Conservation (phyloP, 2,888 invertebrate species). For the Melanostoma mellinum region DNA sequence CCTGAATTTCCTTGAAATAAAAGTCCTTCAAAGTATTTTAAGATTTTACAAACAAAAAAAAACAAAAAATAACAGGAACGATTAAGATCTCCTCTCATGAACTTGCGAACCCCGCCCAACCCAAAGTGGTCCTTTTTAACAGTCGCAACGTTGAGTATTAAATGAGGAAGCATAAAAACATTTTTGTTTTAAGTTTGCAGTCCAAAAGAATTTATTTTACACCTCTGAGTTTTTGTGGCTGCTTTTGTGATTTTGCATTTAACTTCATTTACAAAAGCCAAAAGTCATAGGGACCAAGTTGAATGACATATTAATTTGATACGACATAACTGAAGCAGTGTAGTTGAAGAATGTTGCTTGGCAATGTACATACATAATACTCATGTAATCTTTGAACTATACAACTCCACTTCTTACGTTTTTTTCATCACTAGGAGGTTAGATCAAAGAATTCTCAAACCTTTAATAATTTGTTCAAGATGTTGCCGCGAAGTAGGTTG, state of each 20-base stretch:
- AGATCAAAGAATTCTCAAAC: conserved; percentile 29
- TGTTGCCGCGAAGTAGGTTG: conserved; percentile 10
- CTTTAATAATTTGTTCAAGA: conserved; percentile 28
- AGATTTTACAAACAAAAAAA: background rate
- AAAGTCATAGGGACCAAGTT: conserved; percentile 3
- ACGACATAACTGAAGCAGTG: background rate
- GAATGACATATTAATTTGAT: conserved; percentile 35
- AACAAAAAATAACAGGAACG: conserved; percentile 19
- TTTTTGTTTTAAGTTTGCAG: background rate
- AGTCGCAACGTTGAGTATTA: conserved; percentile 9
- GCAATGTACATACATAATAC: background rate
- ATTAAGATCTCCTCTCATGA: conserved; percentile 8
- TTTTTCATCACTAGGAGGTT: conserved; percentile 14
- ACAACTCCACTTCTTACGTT: conserved; percentile 19
- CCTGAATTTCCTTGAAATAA: background rate
- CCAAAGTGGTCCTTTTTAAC: conserved; percentile 12
- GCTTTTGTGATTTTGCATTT: conserved; percentile 18
- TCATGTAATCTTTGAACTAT: background rate
- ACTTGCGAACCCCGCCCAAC: conserved; percentile 5
- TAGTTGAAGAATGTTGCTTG: background rate
- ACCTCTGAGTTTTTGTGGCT: conserved; percentile 26
- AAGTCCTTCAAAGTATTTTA: background rate
- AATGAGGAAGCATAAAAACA: conserved; percentile 21
- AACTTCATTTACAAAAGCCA: background rate
- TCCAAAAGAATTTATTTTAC: conserved; percentile 20